phyloP scores from a whole-genome alignment of 2,113 vertebrate species.

The Brachyhypopomus gauderio region DNA sequence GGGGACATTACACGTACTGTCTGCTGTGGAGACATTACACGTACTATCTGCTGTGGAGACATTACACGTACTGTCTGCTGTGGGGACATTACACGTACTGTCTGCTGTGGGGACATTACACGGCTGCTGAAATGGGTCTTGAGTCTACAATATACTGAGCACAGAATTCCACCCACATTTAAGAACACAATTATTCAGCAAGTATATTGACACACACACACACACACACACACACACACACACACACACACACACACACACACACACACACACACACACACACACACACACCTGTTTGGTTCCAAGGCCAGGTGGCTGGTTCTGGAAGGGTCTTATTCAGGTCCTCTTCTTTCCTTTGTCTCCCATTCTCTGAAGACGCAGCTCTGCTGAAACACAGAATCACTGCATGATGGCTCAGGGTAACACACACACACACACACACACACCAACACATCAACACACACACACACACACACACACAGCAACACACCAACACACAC shows the following conservation, averaged over 20 bases:
- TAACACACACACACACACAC: too few relatives aligned
- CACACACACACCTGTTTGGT: conserved; percentile 58
- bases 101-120: too few relatives aligned
- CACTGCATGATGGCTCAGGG: too few relatives aligned
- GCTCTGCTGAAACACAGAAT: conserved; percentile 29
- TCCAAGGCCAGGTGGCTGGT: conserved; percentile 58
- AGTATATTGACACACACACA: not conserved
- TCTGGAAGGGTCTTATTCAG: conserved; percentile 45
- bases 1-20: too few relatives aligned
- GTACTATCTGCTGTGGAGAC: too few relatives aligned
- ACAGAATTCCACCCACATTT: not conserved
- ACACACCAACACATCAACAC: too few relatives aligned
- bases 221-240: conserved; percentile 48
- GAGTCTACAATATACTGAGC: not conserved
- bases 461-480: too few relatives aligned
- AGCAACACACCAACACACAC: too few relatives aligned
- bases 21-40: too few relatives aligned
- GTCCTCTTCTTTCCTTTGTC: conserved; percentile 40
- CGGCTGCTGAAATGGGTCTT: not conserved
- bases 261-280: conserved; percentile 2
- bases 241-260: conserved; percentile 1
- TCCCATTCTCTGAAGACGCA: conserved; percentile 45
- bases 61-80: too few relatives aligned
- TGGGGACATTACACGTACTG: too few relatives aligned
- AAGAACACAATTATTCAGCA: not conserved